These are phyloP conservation scores for Chauna torquata DNA, from an alignment of 2,113 vertebrate species.

Conservation along the genomic window DNA sequence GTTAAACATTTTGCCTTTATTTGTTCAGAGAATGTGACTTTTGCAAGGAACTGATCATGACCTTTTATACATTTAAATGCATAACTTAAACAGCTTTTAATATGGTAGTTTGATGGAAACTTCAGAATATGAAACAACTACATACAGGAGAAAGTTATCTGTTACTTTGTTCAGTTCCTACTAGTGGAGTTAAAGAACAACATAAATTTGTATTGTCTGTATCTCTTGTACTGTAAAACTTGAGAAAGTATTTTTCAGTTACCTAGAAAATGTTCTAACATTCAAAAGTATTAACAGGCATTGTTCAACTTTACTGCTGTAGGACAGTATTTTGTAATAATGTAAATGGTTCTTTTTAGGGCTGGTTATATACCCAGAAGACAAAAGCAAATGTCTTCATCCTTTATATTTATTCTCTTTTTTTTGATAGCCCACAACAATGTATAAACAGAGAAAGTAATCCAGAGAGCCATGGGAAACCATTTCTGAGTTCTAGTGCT, in stretches of 20 bases:
- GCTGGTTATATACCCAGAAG: slow-evolving; percentile 21
- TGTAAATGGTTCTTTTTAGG: neutral
- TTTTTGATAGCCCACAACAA: slow-evolving; percentile 70
- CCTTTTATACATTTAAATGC: neutral
- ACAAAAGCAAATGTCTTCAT: slow-evolving; percentile 43
- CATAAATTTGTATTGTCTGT: neutral
- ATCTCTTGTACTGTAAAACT: neutral
- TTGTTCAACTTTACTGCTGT: neutral
- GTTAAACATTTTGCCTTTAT: neutral
- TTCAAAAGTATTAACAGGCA: neutral
- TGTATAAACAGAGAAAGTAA: slow-evolving; percentile 85
- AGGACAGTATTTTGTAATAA: neutral
- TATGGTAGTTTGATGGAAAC: neutral
- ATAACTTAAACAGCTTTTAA: neutral
- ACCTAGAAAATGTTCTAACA: neutral
- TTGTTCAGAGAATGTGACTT: neutral
- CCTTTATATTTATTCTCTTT: slow-evolving; percentile 24
- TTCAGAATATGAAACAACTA: neutral
- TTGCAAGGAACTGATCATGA: neutral
- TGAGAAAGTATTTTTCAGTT: neutral
- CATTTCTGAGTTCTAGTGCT: slow-evolving; percentile 92
- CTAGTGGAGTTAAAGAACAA: neutral
- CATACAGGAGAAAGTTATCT: neutral
- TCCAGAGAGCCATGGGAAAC: slow-evolving; percentile 82
- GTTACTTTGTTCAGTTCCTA: neutral